Evolutionary conservation across 2,113 vertebrate genomes (phyloP), one percentile per base, ranked within the genome.

Genomic region (Heterotilapia buettikoferi): DNA sequence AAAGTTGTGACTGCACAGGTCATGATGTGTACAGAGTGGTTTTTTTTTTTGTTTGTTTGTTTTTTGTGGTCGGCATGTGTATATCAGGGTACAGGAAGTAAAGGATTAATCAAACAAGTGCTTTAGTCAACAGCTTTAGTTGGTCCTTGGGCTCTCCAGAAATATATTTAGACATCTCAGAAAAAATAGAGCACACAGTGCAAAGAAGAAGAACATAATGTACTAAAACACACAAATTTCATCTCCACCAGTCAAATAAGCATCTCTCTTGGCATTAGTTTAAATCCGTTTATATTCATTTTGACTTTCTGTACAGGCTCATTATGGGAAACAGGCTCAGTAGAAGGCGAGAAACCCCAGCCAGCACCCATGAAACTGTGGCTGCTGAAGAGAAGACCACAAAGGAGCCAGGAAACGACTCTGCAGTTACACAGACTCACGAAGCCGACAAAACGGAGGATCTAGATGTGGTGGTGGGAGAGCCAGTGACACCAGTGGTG

Each of bases 241-340:
- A 84, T 53, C 24, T 87, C 14, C 31, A 16, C 18, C 26, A 79
- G 33, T 43, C 61, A 31, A 56, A 14, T 54, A 33, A 82, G 8
- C 59, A 4, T 82, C 21, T 18, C 14, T 61, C 5, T 71, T 82
- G 16, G 6, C 9, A 11, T 21, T 4, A 26, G 12, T 38, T 18
- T 2, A 59, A 80, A 36, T 47, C 2, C 38, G 50, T 33, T 33
- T 13, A 5, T 33, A 84, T 2, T 45, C 4, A 24, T 86, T 80
- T 52, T 71, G 18, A 10, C 24, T n/a, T 29, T 66, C 50, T 88
- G 9, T 29, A 3, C 82, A 96, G 94, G 87, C n/a, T 83, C 68
- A 92, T 82, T 45, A 95, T 97, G 96, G 96, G 96, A 94, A 93
- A 91, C 68, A 91, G 56, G 83, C 68, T 94, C 5, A 92, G 85